Evolutionary conservation across 2,888 invertebrate genomes (phyloP).

Genomic region (Acleris laterana): DNA sequence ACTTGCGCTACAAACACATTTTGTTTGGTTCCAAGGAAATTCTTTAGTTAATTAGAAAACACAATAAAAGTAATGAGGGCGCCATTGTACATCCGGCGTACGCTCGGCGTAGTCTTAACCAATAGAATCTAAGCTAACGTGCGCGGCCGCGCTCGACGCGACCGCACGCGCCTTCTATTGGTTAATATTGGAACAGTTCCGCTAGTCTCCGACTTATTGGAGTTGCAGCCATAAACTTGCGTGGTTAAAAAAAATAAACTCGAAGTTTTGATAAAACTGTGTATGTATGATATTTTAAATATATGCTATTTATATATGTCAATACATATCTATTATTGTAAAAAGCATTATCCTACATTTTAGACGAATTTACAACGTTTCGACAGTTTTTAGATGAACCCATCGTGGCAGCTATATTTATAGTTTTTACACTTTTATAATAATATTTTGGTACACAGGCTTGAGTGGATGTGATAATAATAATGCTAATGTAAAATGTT

Average conservation of each 20-base stretch:
- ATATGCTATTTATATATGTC: slow-evolving; percentile 39
- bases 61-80: too few species aligned
- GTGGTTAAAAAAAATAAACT: neutral
- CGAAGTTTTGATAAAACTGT: neutral
- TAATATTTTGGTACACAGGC: slow-evolving; percentile 44
- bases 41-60: too few species aligned
- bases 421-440: slow-evolving; percentile 38
- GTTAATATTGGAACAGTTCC: too few species aligned
- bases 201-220: too few species aligned
- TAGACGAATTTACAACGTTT: slow-evolving; percentile 36
- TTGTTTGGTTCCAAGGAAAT: too few species aligned
- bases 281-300: neutral
- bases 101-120: too few species aligned
- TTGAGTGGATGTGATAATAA: slow-evolving; percentile 66
- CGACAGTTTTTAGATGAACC: slow-evolving; percentile 1
- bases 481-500: slow-evolving; percentile 70
- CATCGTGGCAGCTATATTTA: slow-evolving; percentile 21
- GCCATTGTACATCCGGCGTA: too few species aligned
- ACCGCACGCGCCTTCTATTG: too few species aligned
- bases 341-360: slow-evolving; percentile 19
- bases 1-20: too few species aligned
- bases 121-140: too few species aligned
- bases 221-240: too few species aligned
- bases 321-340: slow-evolving; percentile 39
- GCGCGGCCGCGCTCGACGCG: too few species aligned